Evolutionary conservation across 2,797 vertebrate species (phyloP).

Genomic region (Lerista edwardsae): DNA sequence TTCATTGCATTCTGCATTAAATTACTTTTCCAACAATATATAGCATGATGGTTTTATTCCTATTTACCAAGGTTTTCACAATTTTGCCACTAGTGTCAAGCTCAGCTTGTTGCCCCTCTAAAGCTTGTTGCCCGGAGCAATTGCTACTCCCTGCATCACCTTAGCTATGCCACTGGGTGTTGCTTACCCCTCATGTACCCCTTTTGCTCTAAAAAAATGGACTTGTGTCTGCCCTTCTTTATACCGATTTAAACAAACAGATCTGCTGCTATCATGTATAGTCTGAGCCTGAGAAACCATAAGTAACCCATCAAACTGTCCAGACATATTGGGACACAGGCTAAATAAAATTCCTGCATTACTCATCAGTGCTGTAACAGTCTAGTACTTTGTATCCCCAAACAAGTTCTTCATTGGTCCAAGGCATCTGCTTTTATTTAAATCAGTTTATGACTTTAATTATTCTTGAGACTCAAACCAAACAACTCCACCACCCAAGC

Average conservation of each 20-base stretch:
- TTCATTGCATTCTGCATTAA: no score
- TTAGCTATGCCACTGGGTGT: no score
- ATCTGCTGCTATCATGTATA: neutral
- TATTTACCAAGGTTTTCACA: no score
- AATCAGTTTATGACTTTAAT: slow-evolving; percentile 64
- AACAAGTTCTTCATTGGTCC: slow-evolving; percentile 43
- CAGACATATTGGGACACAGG: slow-evolving; percentile 7
- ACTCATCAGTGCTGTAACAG: slow-evolving; percentile 32
- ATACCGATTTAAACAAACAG: neutral
- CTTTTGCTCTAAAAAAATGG: neutral
- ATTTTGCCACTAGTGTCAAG: no score
- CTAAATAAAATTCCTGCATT: slow-evolving; percentile 24
- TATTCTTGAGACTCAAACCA: slow-evolving; percentile 64
- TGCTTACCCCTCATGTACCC: no score
- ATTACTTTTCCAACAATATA: no score
- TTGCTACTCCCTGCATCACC: no score
- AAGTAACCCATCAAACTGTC: neutral
- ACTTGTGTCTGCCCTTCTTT: neutral
- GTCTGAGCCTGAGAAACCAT: slow-evolving; percentile 1
- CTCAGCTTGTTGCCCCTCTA: no score
- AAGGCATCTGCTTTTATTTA: slow-evolving; percentile 22
- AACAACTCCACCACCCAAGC: slow-evolving; percentile 46
- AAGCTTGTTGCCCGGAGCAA: no score
- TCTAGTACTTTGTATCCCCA: slow-evolving; percentile 59
- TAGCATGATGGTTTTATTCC: no score